Conservation (phyloP, 92 coral and sea anemone species). For the Micromussa lordhowensis region DNA sequence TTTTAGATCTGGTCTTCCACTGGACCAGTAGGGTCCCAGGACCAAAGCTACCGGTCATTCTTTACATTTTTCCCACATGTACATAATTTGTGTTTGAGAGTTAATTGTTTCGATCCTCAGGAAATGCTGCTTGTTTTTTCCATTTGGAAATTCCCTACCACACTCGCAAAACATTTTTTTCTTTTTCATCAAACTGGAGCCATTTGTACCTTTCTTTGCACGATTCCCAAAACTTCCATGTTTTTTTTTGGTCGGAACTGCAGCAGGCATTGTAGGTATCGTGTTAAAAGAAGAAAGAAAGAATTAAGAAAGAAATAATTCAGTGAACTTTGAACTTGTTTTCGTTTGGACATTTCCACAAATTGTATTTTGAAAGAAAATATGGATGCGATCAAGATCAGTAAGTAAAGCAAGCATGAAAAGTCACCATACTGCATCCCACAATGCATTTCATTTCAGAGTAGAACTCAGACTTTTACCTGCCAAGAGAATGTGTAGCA, state of each 20-base stretch:
- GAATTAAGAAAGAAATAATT: slow-evolving; percentile 41
- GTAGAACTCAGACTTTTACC: slow-evolving; percentile 43
- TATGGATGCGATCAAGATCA: slow-evolving; percentile 6
- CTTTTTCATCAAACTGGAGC: slow-evolving; percentile 28
- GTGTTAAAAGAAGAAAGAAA: too few species aligned
- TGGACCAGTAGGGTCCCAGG: slow-evolving; percentile 52
- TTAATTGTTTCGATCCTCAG: slow-evolving; percentile 36
- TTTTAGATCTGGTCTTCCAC: slow-evolving; percentile 57
- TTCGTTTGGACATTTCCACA: slow-evolving; percentile 33
- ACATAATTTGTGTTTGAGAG: slow-evolving; percentile 23
- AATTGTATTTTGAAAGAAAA: slow-evolving; percentile 37
- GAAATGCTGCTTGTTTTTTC: slow-evolving; percentile 28
- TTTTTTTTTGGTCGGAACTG: not conserved
- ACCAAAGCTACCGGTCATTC: slow-evolving; percentile 30
- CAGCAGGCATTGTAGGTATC: not conserved
- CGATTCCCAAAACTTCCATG: slow-evolving; percentile 25
- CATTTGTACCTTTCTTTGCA: slow-evolving; percentile 38
- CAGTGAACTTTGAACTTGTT: slow-evolving; percentile 36
- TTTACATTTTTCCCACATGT: slow-evolving; percentile 15
- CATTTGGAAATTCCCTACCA: slow-evolving; percentile 43
- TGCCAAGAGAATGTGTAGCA: not conserved
- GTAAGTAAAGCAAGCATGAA: slow-evolving; percentile 2
- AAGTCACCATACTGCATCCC: slow-evolving; percentile 34
- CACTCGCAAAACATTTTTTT: slow-evolving; percentile 41
- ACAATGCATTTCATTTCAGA: slow-evolving; percentile 27